A percentile compares a stretch with the other conserved stretches of the same genome.
These are phyloP conservation scores for Sterrhoptilus dennistouni DNA, from an alignment of 2,113 vertebrate genomes.

Conservation along the genomic window DNA sequence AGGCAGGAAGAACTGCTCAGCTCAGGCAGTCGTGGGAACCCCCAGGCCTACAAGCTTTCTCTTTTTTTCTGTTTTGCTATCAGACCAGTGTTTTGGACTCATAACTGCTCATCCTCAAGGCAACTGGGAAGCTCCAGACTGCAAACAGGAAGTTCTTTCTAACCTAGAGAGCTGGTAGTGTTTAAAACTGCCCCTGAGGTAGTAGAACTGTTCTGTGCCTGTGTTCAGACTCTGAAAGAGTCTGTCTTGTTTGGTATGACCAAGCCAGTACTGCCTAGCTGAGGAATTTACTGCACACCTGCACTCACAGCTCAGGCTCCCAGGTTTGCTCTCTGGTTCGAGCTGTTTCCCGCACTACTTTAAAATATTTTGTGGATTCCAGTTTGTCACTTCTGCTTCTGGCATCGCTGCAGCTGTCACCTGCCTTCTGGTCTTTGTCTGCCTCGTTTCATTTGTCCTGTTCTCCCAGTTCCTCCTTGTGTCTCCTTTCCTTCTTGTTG, in stretches of 20 bases:
- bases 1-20: not conserved
- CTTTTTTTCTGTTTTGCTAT: not conserved
- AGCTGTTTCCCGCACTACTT: not conserved
- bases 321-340: not conserved
- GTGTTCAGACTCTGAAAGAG: not conserved
- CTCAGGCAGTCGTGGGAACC: constrained; percentile 36
- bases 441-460: constrained; percentile 1
- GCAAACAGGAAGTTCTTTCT: not conserved
- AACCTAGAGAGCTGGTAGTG: not conserved
- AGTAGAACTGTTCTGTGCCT: not conserved
- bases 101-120: not conserved
- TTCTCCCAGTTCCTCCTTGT: not conserved
- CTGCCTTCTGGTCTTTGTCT: constrained; percentile 43
- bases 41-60: not conserved
- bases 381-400: not conserved
- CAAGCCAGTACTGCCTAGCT: not conserved
- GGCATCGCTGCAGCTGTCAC: constrained; percentile 27
- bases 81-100: not conserved
- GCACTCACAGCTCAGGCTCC: not conserved
- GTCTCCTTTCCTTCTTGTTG: constrained; percentile 27
- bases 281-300: not conserved
- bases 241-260: rapidly evolving
- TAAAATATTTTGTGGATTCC: not conserved
- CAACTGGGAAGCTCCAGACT: not conserved
- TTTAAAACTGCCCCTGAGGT: not conserved